Evolutionary conservation across 1,140 invertebrate species (phyloP).

Genomic region (Lysiphlebus fabarum): DNA sequence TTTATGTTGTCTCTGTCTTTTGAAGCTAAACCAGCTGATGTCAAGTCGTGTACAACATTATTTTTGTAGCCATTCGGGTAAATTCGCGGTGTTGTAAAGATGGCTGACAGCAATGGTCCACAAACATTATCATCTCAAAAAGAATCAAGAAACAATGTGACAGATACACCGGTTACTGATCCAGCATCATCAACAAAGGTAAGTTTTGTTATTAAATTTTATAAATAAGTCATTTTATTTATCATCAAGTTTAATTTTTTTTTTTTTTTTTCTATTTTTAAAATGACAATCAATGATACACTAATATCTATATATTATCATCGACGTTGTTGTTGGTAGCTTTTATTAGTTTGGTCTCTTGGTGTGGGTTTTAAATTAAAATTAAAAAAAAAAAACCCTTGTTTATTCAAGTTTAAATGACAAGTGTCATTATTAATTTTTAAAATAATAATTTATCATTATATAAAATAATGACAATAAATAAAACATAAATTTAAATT

Average conservation of each 20-base stretch:
- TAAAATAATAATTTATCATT: not conserved
- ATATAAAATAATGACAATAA: not conserved
- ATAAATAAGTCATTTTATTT: constrained; percentile 10
- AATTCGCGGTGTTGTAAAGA: constrained; percentile 31
- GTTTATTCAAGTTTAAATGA: too few species aligned
- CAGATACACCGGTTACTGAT: constrained; percentile 48
- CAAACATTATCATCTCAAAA: constrained; percentile 42
- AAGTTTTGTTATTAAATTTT: constrained; percentile 39
- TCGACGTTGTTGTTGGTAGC: not conserved
- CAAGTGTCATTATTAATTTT: not conserved
- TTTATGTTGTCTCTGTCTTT: too few species aligned
- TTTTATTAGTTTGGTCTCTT: not conserved
- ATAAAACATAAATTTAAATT: not conserved
- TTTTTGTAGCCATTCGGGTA: too few species aligned
- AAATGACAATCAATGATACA: not conserved
- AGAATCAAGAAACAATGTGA: constrained; percentile 41
- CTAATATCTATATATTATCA: too few species aligned
- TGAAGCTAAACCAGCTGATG: too few species aligned
- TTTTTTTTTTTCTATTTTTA: not conserved
- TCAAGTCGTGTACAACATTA: too few species aligned
- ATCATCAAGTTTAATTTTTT: not conserved
- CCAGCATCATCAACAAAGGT: constrained; percentile 33
- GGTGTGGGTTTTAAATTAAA: not conserved
- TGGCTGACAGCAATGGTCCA: constrained; percentile 49
- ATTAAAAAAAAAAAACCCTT: too few species aligned